Evolutionary conservation across 2,113 vertebrate genomes (phyloP).

Genomic region (Ivindomyrus marchei): DNA sequence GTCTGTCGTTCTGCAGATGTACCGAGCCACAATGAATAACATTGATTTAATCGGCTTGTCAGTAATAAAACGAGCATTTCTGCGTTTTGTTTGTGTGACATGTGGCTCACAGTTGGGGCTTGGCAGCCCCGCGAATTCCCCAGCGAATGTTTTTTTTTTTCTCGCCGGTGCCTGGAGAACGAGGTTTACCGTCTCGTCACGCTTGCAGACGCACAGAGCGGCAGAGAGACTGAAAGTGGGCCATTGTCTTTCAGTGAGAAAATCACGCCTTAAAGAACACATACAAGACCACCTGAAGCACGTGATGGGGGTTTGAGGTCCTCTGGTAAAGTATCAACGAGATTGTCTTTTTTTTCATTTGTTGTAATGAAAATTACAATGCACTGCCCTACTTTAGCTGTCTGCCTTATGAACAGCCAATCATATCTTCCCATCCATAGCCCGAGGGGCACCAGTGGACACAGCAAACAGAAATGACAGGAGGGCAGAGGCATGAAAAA

Average conservation of each 20-base stretch:
- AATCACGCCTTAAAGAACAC: background rate
- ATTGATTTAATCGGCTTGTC: background rate
- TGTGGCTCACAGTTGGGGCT: background rate
- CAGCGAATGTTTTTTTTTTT: background rate
- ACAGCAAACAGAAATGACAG: background rate
- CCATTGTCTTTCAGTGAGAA: background rate
- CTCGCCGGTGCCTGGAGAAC: background rate
- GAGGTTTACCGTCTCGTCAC: background rate
- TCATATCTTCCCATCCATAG: background rate
- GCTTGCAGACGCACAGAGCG: background rate
- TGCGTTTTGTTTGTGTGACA: background rate
- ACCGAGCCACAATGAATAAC: background rate
- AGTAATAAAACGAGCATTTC: background rate
- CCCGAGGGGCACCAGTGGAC: background rate
- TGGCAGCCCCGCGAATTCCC: background rate
- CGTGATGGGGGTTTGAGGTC: background rate
- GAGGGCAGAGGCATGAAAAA: background rate
- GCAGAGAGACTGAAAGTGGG: background rate
- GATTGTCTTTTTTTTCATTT: background rate
- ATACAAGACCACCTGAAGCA: background rate
- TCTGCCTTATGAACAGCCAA: background rate
- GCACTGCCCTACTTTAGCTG: background rate
- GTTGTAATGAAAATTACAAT: background rate
- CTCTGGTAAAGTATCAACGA: background rate
- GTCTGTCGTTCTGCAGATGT: background rate